These are phyloP conservation scores for Octonoba sinensis DNA, from an alignment of 2,888 invertebrate species.

Conservation along the genomic window DNA sequence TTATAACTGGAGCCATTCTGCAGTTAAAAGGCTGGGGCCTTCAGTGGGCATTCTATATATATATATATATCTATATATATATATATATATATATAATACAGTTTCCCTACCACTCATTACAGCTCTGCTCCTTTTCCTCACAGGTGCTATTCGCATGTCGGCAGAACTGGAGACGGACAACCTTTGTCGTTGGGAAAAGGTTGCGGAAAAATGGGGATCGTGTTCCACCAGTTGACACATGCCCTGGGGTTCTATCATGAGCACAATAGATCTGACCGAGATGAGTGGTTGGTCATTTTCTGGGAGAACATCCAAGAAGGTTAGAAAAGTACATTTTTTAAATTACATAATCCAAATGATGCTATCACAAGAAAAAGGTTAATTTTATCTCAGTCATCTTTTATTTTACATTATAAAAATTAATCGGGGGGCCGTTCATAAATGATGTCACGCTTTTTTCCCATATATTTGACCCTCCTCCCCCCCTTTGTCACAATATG, in stretches of 20 bases:
- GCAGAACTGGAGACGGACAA: background rate
- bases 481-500: too few species aligned
- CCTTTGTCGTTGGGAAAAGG: constrained; percentile 6
- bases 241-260: constrained; percentile 8
- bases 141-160: constrained; percentile 13
- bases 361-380: too few species aligned
- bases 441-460: too few species aligned
- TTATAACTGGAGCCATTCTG: too few species aligned
- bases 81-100: background rate
- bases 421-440: too few species aligned
- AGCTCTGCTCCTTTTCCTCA: background rate
- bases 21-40: too few species aligned
- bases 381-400: too few species aligned
- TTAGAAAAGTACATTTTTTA: background rate
- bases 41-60: too few species aligned
- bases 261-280: constrained; percentile 9
- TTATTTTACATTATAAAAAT: too few species aligned
- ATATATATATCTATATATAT: too few species aligned
- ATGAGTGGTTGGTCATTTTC: background rate
- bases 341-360: too few species aligned
- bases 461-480: too few species aligned
- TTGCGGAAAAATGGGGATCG: constrained; percentile 6
- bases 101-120: background rate
- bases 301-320: constrained; percentile 10
- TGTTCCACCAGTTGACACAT: constrained; percentile 7